Evolutionary conservation across 2,797 vertebrate species (phyloP).

Genomic region (Chromobotia macracanthus): DNA sequence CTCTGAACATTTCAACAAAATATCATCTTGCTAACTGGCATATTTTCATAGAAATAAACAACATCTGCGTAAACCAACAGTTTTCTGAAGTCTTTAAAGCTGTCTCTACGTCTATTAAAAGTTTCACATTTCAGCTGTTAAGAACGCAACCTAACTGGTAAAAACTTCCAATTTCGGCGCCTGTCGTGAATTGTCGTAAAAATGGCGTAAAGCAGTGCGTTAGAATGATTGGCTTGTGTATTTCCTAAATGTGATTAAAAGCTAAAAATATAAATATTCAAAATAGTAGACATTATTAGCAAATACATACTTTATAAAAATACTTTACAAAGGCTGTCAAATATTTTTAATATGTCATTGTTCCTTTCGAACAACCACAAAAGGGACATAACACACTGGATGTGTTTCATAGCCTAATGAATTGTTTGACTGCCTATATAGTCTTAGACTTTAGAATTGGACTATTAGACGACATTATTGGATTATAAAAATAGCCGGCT

Average conservation of each 20-base stretch:
- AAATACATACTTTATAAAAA: not conserved
- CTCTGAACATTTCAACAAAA: slow-evolving; percentile 1
- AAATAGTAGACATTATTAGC: accelerated
- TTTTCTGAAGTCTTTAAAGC: not conserved
- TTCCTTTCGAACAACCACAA: not conserved
- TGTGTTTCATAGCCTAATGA: not conserved
- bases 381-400: not conserved
- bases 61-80: not conserved
- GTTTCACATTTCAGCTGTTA: not conserved
- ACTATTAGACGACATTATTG: too few species aligned
- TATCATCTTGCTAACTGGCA: not conserved
- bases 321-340: not conserved
- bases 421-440: not conserved
- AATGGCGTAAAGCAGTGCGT: slow-evolving; percentile 27
- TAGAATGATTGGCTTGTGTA: not conserved
- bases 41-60: not conserved
- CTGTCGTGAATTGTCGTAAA: slow-evolving; percentile 71
- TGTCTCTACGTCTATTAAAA: not conserved
- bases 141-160: too few species aligned
- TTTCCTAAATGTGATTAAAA: not conserved
- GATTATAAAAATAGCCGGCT: too few species aligned
- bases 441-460: too few species aligned
- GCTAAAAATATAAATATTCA: not conserved
- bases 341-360: not conserved
- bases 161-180: slow-evolving; percentile 69